These are phyloP conservation scores for Agelas oroides DNA, from an alignment of 37 sponge, comb jelly and placozoan genomes.

Conservation along the genomic window DNA sequence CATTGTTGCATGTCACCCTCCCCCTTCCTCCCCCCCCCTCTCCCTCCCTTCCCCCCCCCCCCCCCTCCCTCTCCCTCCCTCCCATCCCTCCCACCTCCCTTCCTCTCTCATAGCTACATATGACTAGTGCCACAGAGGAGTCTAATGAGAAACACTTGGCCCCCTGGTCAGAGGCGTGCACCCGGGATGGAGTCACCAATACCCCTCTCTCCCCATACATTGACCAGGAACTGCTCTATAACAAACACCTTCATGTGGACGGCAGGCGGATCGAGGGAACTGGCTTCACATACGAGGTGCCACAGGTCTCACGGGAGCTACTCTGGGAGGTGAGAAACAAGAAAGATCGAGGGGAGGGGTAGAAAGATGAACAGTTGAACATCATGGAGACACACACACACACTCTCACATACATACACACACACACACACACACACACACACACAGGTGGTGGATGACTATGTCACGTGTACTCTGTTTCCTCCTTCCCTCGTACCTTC, in stretches of 20 bases:
- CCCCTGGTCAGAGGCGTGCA: constrained; percentile 95
- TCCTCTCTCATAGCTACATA: constrained; percentile 51
- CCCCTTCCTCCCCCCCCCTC: neutral
- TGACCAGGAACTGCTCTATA: constrained; percentile 87
- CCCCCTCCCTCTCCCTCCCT: too few species aligned
- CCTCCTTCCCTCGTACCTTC: constrained; percentile 57
- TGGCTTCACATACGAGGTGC: constrained; percentile 82
- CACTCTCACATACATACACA: neutral
- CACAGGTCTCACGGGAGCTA: constrained; percentile 60
- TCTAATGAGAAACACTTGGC: constrained; percentile 98
- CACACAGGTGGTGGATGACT: constrained; percentile 40
- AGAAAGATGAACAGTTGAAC: neutral
- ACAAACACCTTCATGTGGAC: constrained; percentile 81
- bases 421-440: constrained; percentile 17
- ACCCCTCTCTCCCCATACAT: constrained; percentile 97
- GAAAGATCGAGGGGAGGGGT: constrained; percentile 2
- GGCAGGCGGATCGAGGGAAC: constrained; percentile 78
- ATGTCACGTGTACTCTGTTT: constrained; percentile 46
- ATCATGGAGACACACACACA: neutral
- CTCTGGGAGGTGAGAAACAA: constrained; percentile 77
- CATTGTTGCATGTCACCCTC: neutral
- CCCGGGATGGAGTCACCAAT: constrained; percentile 66
- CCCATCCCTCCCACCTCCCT: neutral
- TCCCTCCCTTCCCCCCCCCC: neutral
- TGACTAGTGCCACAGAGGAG: constrained; percentile 79